A percentile compares a stretch with the other conserved stretches of the same genome.
phyloP scores from a whole-genome alignment of 2,888 invertebrate genomes.

The Leptopterna dolabrata region DNA sequence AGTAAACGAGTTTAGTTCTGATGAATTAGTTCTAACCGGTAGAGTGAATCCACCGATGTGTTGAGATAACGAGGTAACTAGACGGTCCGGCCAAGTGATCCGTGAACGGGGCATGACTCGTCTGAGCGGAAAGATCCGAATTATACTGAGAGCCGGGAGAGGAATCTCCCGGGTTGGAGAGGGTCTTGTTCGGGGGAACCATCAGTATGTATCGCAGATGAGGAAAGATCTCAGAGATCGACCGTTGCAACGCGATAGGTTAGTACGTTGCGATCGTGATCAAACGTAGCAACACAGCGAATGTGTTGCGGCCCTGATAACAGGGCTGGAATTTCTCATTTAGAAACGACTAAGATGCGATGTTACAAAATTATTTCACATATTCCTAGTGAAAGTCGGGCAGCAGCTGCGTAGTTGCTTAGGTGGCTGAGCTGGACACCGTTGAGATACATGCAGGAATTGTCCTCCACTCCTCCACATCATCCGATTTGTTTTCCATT shows the following conservation, averaged over 20 bases:
- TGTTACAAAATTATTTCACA: too few relatives aligned
- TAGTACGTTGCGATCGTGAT: too few relatives aligned
- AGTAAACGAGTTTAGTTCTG: conserved; percentile 43
- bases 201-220: not conserved
- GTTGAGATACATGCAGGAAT: too few relatives aligned
- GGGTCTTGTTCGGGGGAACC: not conserved
- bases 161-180: not conserved
- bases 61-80: conserved; percentile 39
- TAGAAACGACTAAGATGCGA: too few relatives aligned
- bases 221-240: not conserved
- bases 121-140: conserved; percentile 5
- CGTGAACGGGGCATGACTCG: not conserved
- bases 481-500: too few relatives aligned
- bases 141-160: not conserved
- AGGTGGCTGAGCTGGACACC: too few relatives aligned
- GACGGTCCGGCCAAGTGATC: not conserved
- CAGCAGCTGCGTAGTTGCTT: too few relatives aligned
- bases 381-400: too few relatives aligned
- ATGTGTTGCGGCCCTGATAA: not conserved
- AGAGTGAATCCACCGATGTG: conserved; percentile 19
- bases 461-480: too few relatives aligned
- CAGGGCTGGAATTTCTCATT: too few relatives aligned
- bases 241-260: not conserved
- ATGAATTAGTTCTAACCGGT: conserved; percentile 38
- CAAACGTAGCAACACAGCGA: too few relatives aligned